A percentile compares a stretch with the other conserved stretches of the same genome.
Conservation (phyloP, 2,888 invertebrate species). For the Bombylius major region DNA sequence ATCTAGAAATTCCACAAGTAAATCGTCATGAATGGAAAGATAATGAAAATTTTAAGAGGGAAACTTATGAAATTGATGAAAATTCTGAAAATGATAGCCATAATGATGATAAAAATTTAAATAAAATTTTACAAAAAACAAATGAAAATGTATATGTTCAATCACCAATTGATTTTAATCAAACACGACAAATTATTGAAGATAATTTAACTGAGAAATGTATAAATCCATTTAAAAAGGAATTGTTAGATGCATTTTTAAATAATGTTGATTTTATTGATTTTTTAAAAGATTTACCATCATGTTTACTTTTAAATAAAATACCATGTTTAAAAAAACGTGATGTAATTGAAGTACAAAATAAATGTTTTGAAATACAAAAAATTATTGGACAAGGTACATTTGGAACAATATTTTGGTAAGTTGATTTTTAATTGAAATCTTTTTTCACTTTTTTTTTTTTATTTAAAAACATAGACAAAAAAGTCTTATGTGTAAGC, state of each 20-base stretch:
- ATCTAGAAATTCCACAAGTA: background rate
- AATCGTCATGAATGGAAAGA: background rate
- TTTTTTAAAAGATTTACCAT: conserved; percentile 42
- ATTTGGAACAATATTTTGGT: conserved; percentile 68
- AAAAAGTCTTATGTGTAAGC: background rate
- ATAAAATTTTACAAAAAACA: conserved; percentile 16
- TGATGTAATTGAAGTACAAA: conserved; percentile 38
- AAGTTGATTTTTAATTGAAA: conserved; percentile 31
- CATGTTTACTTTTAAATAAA: conserved; percentile 42
- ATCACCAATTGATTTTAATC: conserved; percentile 17
- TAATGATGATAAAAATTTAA: conserved; percentile 6
- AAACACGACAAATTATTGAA: conserved; percentile 20
- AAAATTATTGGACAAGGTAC: conserved; percentile 71
- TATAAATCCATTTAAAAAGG: conserved; percentile 71
- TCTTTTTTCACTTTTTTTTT: conserved; percentile 13
- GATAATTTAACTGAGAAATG: conserved; percentile 21
- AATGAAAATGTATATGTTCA: background rate
- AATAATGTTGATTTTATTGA: conserved; percentile 57
- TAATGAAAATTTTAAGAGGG: background rate
- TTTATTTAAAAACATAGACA: no score
- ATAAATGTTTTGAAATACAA: conserved; percentile 45
- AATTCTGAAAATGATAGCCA: conserved; percentile 7
- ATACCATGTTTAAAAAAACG: conserved; percentile 42
- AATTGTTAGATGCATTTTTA: conserved; percentile 53
- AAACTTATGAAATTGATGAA: no score